Percentiles rank a stretch among this genome's conserved stretches.
Conservation (phyloP, 2,888 invertebrate genomes). For the Tineola bisselliella region DNA sequence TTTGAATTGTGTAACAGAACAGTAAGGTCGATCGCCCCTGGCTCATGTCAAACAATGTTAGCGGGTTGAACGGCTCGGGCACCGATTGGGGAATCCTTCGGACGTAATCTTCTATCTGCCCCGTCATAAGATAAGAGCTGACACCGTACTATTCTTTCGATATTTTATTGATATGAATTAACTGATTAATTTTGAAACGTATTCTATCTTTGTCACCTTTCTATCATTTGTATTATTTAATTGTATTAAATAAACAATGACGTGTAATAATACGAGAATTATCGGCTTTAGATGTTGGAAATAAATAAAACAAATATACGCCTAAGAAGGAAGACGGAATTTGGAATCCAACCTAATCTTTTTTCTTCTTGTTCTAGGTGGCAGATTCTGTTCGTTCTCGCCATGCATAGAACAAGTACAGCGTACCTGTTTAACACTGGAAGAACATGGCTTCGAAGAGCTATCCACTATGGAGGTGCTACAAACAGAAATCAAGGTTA, state of each 20-base stretch:
- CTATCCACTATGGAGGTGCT: conserved; percentile 88
- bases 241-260: conserved; percentile 1
- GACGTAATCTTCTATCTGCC: conserved; percentile 21
- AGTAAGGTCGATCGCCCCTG: conserved; percentile 38
- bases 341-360: no score
- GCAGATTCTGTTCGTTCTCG: conserved; percentile 96
- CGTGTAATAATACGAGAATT: conserved; percentile 1
- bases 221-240: conserved; percentile 6
- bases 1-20: conserved; percentile 44
- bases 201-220: conserved; percentile 5
- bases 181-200: conserved; percentile 3
- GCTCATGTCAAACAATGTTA: conserved; percentile 9
- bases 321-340: no score
- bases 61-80: conserved; percentile 3
- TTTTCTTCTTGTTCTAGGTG: conserved; percentile 69
- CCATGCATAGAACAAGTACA: conserved; percentile 99
- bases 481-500: conserved; percentile 79
- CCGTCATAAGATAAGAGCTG: conserved; percentile 9
- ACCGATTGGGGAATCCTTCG: conserved; percentile 23
- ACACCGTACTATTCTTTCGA: background rate
- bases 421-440: conserved; percentile 79
- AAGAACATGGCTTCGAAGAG: conserved; percentile 81
- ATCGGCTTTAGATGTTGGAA: background rate
- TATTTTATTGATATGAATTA: conserved; percentile 8
- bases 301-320: no score